Evolutionary conservation across 1,140 invertebrate species (phyloP).

Genomic region (Drosophila oshimai): DNA sequence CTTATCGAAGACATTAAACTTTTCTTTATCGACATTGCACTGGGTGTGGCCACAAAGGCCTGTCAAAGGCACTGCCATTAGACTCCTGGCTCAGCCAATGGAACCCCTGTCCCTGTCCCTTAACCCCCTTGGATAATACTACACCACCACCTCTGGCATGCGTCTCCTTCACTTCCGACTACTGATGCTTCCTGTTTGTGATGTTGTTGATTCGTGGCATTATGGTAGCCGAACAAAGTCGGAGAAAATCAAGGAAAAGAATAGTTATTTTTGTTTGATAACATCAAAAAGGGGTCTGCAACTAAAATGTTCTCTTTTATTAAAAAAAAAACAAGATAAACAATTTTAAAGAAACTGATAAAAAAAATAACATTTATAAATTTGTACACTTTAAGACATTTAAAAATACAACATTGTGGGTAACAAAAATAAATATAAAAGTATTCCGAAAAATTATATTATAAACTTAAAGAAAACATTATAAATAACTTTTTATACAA

Average conservation of each 20-base stretch:
- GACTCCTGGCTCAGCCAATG: slow-evolving; percentile 19
- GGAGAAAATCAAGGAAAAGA: background rate
- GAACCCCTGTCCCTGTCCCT: background rate
- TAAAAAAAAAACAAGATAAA: too few relatives aligned
- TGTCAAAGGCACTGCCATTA: slow-evolving; percentile 42
- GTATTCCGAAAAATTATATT: too few relatives aligned
- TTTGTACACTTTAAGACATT: too few relatives aligned
- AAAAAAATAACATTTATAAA: too few relatives aligned
- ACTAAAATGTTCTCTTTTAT: too few relatives aligned
- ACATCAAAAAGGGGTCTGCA: too few relatives aligned
- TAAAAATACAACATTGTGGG: too few relatives aligned
- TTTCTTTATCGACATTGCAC: background rate
- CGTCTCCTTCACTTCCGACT: background rate
- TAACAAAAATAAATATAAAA: too few relatives aligned
- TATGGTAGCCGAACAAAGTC: background rate
- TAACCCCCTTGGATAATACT: background rate
- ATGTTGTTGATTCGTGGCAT: background rate
- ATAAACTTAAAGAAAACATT: too few relatives aligned
- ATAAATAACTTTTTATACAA: too few relatives aligned
- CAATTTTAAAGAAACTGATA: too few relatives aligned
- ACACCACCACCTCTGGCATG: background rate
- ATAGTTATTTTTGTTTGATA: background rate
- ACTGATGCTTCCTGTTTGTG: slow-evolving; percentile 12
- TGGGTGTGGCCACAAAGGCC: slow-evolving; percentile 16
- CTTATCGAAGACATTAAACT: slow-evolving; percentile 3